Percentiles rank a stretch among this genome's conserved stretches.
Evolutionary conservation across 1,140 invertebrate species (phyloP).

Genomic region (Trachelipus rathkii): DNA sequence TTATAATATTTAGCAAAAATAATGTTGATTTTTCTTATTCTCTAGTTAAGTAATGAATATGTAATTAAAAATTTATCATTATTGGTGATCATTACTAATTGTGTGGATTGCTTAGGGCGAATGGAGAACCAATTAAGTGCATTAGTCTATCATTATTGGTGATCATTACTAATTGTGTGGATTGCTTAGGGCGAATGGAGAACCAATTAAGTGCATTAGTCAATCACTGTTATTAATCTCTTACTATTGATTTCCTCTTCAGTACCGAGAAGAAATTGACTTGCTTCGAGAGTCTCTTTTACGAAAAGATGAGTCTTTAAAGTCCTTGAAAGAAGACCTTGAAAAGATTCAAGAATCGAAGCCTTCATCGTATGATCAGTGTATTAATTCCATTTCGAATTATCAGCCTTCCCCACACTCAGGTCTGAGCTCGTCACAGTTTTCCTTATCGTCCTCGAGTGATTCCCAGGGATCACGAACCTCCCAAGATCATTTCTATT

Average conservation of each 20-base stretch:
- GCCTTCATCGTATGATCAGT: neutral
- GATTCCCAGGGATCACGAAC: constrained; percentile 33
- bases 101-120: no score
- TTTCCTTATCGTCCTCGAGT: constrained; percentile 33
- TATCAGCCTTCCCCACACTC: neutral
- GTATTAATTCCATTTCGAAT: neutral
- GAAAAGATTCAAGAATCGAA: constrained; percentile 26
- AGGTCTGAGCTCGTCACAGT: constrained; percentile 21
- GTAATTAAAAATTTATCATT: neutral
- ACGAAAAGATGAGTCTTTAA: constrained; percentile 34
- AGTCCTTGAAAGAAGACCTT: constrained; percentile 37
- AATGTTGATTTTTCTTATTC: neutral
- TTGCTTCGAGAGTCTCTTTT: constrained; percentile 27
- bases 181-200: no score
- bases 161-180: neutral
- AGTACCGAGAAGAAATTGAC: constrained; percentile 41
- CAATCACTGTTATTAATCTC: no score
- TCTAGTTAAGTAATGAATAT: neutral
- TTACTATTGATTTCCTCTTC: neutral
- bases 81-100: neutral
- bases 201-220: no score
- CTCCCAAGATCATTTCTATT: constrained; percentile 40
- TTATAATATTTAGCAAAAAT: neutral
- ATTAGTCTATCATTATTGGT: no score
- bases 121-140: no score